Evolutionary conservation across 1,140 invertebrate genomes (phyloP).

Genomic region (Drosophila kurseongensis): DNA sequence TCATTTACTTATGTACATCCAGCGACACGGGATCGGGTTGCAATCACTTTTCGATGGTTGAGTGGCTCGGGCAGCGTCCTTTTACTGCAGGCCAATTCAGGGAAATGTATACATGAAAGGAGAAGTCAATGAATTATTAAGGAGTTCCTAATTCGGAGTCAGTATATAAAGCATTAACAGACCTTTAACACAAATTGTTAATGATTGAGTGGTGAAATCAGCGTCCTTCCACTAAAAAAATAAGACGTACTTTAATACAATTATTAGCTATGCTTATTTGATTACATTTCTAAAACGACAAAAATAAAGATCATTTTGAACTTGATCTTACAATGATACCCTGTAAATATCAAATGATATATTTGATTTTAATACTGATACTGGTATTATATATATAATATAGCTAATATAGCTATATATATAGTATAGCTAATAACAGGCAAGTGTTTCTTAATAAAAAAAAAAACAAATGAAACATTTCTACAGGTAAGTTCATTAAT

Average conservation of each 20-base stretch:
- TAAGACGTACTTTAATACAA: too few species aligned
- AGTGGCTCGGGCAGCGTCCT: constrained; percentile 5
- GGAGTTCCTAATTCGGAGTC: constrained; percentile 3
- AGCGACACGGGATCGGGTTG: constrained; percentile 36
- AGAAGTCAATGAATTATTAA: constrained; percentile 16
- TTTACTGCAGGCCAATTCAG: constrained; percentile 2
- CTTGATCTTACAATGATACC: too few species aligned
- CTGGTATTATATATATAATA: too few species aligned
- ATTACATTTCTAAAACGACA: too few species aligned
- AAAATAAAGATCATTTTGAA: too few species aligned
- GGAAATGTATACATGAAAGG: constrained; percentile 23
- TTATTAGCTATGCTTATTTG: too few species aligned
- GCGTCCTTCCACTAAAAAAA: neutral
- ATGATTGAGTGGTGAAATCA: neutral
- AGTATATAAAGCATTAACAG: neutral
- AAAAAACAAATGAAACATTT: neutral
- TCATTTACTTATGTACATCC: constrained; percentile 46
- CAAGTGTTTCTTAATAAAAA: too few species aligned
- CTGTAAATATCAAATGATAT: too few species aligned
- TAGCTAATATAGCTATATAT: too few species aligned
- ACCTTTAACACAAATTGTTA: neutral
- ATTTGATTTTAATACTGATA: too few species aligned
- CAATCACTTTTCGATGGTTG: constrained; percentile 6
- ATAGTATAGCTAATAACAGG: too few species aligned
- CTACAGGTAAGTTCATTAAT: neutral